phyloP scores from a whole-genome alignment of 2,797 vertebrate species.

The Trichosurus vulpecula region DNA sequence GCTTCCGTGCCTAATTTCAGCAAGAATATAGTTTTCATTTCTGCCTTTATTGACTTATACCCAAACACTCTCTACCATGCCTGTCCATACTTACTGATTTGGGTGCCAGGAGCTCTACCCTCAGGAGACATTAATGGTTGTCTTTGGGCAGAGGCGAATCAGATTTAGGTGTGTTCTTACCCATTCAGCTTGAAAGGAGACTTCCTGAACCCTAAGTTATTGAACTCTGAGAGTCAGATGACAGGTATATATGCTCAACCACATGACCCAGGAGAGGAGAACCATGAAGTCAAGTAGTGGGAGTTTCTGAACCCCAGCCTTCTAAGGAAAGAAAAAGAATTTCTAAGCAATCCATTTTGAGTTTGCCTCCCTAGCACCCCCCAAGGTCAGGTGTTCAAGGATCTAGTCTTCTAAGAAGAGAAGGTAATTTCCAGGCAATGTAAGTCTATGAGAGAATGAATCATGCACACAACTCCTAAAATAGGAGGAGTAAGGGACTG shows the following conservation, averaged over 20 bases:
- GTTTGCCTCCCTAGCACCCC: not conserved
- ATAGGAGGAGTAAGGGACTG: not conserved
- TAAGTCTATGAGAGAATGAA: not conserved
- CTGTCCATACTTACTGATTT: not conserved
- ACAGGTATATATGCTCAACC: not conserved
- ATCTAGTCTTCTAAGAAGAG: not conserved
- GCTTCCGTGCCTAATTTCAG: not conserved
- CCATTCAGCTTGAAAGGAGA: too few relatives aligned
- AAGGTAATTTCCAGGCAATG: not conserved
- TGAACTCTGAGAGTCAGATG: not conserved
- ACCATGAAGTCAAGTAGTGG: not conserved
- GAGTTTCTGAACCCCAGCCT: not conserved
- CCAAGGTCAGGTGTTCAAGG: not conserved
- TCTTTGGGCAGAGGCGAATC: not conserved
- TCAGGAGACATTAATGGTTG: not conserved
- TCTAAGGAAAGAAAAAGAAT: not conserved
- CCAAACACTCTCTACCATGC: not conserved
- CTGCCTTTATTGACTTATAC: not conserved
- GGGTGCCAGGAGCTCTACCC: not conserved
- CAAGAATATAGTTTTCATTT: not conserved
- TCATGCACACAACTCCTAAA: not conserved
- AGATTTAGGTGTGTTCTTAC: not conserved
- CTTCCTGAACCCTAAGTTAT: not conserved
- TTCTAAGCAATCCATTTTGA: not conserved
- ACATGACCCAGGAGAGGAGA: not conserved